Base-by-base conservation (phyloP, 1,140 invertebrate species). In the Drosophila nasuta region DNA sequence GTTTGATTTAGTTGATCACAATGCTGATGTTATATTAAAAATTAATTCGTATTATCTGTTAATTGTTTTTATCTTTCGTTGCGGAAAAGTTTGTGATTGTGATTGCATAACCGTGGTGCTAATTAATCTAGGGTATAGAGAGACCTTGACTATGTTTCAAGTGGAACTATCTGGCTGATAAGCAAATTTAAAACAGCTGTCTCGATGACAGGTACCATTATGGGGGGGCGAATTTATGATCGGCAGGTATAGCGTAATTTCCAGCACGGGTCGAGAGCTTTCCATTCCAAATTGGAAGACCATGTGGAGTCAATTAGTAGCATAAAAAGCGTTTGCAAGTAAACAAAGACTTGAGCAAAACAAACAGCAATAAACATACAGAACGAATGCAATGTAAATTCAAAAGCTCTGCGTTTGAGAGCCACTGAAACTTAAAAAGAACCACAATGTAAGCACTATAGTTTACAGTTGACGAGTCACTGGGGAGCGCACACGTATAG, bases 321-420 rank as follows among this genome's bases (percentile, higher is more conserved):
- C n/a, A 43, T 56, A 33, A 28, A 43, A 45, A 71, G 65, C 62
- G 51, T 20, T 15, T n/a, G 3, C 65, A 77, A 54, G 77, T 83
- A 89, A 89, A 89, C 81, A 82, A 56, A 87, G 75, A 65, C 59
- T 52, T 43, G 56, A 74, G 58, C 71, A 87, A 87, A 76, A 86
- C 68, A 77, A 82, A 86, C 25, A 58, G 20, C 43, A 74, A 75
- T 51, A 54, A 59, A 56, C 69, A 10, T 25, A 54, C 35, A 41
- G 17, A 38, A 41, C n/a, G 51, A 3, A 41, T 6, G 30, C 1
- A 30, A 52, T 52, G 25, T 33, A 30, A 52, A 33, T 52, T 33
- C 30, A 8, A 35, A 54, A 54, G 51, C 51, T 54, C 1, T 48
- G 45, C 60, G 78, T 58, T 81, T 62, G 6, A 20, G 4, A 25